Percentiles rank a stretch among this genome's conserved stretches.
These are phyloP conservation scores for Apis florea DNA, from an alignment of 1,140 invertebrate species.

Conservation along the genomic window DNA sequence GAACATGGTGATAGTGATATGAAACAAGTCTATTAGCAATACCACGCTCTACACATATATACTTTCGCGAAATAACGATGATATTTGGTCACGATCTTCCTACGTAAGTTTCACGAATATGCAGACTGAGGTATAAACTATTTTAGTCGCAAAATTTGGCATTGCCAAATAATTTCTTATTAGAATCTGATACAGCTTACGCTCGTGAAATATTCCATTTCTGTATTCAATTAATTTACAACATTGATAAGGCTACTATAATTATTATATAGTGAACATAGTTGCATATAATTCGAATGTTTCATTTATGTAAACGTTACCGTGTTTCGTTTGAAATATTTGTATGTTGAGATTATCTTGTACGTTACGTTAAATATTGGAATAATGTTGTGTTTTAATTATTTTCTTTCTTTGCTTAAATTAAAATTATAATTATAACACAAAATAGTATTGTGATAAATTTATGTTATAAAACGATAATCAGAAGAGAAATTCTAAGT, in stretches of 20 bases:
- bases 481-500: constrained; percentile 17
- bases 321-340: constrained; percentile 23
- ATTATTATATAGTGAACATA: constrained; percentile 20
- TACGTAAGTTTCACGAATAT: constrained; percentile 70
- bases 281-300: constrained; percentile 22
- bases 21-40: constrained; percentile 70
- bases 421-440: background rate
- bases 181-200: constrained; percentile 45
- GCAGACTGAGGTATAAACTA: constrained; percentile 60
- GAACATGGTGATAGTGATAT: constrained; percentile 75
- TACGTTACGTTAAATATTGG: constrained; percentile 29
- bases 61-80: constrained; percentile 66
- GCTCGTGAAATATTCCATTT: constrained; percentile 26
- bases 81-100: constrained; percentile 66
- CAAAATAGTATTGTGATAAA: background rate
- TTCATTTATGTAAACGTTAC: constrained; percentile 34
- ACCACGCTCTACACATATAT: constrained; percentile 50
- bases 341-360: constrained; percentile 13
- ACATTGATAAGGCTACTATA: background rate
- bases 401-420: constrained; percentile 11
- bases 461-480: background rate
- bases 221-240: constrained; percentile 16
- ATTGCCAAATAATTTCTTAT: constrained; percentile 59
- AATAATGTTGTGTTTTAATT: constrained; percentile 37
- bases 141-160: constrained; percentile 66